A percentile compares a stretch with the other conserved stretches of the same genome.
phyloP scores from a whole-genome alignment of 2,113 vertebrate species.

The Dryoscopus gambensis region DNA sequence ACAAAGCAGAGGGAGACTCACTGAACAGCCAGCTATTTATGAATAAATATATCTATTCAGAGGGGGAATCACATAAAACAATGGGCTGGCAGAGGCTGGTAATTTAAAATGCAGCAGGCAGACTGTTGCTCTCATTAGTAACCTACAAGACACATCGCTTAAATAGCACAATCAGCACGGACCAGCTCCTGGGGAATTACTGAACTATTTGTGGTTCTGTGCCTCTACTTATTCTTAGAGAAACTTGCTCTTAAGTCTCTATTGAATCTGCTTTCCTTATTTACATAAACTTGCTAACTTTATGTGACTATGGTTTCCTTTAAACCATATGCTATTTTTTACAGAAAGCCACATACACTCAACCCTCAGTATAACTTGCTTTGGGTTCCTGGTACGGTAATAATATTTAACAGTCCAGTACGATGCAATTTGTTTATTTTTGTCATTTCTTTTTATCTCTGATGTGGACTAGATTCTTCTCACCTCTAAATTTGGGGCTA shows the following conservation, averaged over 20 bases:
- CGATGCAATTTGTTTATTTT: not conserved
- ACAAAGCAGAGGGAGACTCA: not conserved
- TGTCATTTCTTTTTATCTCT: not conserved
- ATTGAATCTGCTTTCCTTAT: not conserved
- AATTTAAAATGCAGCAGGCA: constrained; percentile 42
- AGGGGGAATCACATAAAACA: not conserved
- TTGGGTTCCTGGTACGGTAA: not conserved
- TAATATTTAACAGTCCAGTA: not conserved
- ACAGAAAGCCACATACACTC: not conserved
- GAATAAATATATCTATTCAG: constrained; percentile 15
- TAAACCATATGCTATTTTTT: not conserved
- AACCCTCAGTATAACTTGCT: not conserved
- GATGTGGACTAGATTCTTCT: not conserved
- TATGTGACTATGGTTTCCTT: not conserved
- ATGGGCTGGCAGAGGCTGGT: not conserved
- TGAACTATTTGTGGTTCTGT: not conserved
- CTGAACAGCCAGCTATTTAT: not conserved
- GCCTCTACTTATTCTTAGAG: not conserved
- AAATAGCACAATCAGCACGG: constrained; percentile 5
- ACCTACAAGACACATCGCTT: not conserved
- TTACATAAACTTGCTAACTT: not conserved
- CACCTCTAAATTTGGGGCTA: not conserved
- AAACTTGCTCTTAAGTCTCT: not conserved
- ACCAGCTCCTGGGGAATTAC: constrained; percentile 2
- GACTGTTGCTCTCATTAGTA: constrained; percentile 1